phyloP scores from a whole-genome alignment of 2,113 vertebrate species.

The Dermatemys mawii region DNA sequence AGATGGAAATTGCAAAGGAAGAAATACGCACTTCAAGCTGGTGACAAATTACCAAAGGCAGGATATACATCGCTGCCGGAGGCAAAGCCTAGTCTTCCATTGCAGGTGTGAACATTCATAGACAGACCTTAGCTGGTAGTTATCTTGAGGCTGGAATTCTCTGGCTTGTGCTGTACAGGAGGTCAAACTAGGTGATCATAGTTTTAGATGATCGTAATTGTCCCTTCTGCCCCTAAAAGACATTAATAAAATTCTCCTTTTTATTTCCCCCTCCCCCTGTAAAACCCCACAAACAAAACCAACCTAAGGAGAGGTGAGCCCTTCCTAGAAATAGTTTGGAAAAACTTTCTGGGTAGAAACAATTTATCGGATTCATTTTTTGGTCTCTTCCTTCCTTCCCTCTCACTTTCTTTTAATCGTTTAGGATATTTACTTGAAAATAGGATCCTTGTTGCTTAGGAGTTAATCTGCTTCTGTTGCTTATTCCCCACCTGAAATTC shows the following conservation, averaged over 20 bases:
- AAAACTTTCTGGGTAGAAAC: background rate
- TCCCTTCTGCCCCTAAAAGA: background rate
- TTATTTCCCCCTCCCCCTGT: background rate
- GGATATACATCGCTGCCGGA: background rate
- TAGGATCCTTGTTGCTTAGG: conserved; percentile 51
- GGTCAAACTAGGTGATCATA: background rate
- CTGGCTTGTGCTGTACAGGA: background rate
- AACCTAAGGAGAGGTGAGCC: background rate
- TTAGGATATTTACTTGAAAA: background rate
- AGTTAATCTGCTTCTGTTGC: conserved; percentile 48
- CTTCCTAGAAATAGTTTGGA: background rate
- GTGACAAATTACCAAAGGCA: conserved; percentile 14
- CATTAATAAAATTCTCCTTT: background rate
- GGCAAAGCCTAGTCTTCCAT: background rate
- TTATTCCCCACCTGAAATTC: conserved; percentile 6
- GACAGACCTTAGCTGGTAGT: background rate
- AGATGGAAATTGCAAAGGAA: conserved; percentile 51
- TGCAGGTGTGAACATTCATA: background rate
- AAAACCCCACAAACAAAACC: background rate
- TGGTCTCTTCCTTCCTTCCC: conserved; percentile 18
- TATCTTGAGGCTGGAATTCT: background rate
- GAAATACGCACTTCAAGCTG: conserved; percentile 22
- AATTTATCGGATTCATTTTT: background rate
- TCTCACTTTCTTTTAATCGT: conserved; percentile 34
- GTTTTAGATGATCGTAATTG: background rate